Percentiles rank a stretch among this genome's conserved stretches.
phyloP scores from a whole-genome alignment of 2,113 vertebrate genomes.

The Porphyrio hochstetteri region DNA sequence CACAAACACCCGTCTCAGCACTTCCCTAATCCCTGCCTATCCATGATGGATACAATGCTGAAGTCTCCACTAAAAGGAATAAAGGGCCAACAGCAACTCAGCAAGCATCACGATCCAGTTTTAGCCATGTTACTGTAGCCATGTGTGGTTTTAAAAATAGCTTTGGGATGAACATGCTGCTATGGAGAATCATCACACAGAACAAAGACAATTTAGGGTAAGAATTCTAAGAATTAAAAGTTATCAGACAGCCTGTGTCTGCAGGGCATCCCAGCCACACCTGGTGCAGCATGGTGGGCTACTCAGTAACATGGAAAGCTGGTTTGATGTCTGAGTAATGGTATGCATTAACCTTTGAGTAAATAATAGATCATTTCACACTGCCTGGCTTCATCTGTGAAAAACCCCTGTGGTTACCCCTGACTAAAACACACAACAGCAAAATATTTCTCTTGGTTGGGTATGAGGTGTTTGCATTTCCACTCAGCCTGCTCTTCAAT shows the following conservation, averaged over 20 bases:
- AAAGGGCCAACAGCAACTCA: neutral
- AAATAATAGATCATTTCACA: neutral
- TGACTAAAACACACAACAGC: neutral
- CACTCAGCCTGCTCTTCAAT: neutral
- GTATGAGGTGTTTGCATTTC: neutral
- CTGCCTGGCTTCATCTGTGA: neutral
- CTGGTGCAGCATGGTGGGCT: neutral
- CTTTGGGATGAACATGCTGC: neutral
- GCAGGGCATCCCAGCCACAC: neutral
- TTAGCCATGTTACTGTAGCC: neutral
- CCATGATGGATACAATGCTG: neutral
- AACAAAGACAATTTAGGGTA: neutral
- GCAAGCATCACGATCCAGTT: neutral
- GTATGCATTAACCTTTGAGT: neutral
- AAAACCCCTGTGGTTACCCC: neutral
- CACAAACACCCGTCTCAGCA: neutral
- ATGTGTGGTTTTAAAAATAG: neutral
- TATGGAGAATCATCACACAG: neutral
- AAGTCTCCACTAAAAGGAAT: neutral
- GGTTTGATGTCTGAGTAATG: neutral
- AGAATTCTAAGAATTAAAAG: neutral
- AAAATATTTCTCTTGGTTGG: conserved; percentile 10
- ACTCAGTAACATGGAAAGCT: neutral
- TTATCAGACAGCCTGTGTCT: neutral
- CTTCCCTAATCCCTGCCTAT: neutral